Conservation (phyloP, 2,888 invertebrate genomes). For the Phragmatobia fuliginosa region DNA sequence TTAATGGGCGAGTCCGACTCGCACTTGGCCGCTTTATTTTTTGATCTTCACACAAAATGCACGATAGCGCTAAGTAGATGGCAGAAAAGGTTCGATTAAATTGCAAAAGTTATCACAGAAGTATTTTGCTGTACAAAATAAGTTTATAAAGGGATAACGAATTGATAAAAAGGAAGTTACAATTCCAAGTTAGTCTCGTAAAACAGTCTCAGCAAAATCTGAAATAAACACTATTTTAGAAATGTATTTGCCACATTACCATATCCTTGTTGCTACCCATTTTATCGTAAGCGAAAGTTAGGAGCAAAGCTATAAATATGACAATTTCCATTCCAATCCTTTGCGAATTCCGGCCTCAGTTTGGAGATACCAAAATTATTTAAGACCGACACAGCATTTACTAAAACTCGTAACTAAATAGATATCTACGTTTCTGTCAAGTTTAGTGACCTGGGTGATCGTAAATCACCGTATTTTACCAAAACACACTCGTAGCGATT, state of each 20-base stretch:
- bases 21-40: no score
- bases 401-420: slow-evolving; percentile 21
- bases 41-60: no score
- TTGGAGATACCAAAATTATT: slow-evolving; percentile 23
- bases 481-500: slow-evolving; percentile 57
- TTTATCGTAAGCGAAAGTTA: slow-evolving; percentile 45
- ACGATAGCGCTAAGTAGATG: no score
- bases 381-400: slow-evolving; percentile 20
- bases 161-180: background rate
- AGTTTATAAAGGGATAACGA: background rate
- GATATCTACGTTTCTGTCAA: slow-evolving; percentile 21
- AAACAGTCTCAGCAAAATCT: slow-evolving; percentile 7
- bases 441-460: slow-evolving; percentile 24
- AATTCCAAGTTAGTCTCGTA: background rate
- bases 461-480: slow-evolving; percentile 67
- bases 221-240: slow-evolving; percentile 16
- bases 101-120: background rate
- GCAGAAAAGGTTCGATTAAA: background rate
- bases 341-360: slow-evolving; percentile 36
- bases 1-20: no score
- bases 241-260: slow-evolving; percentile 23
- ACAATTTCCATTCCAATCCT: slow-evolving; percentile 48
- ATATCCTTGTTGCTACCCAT: slow-evolving; percentile 41
- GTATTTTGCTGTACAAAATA: background rate
- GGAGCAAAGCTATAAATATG: slow-evolving; percentile 43